These are phyloP conservation scores for Thunnus albacares DNA, from an alignment of 2,797 vertebrate genomes.

Conservation along the genomic window DNA sequence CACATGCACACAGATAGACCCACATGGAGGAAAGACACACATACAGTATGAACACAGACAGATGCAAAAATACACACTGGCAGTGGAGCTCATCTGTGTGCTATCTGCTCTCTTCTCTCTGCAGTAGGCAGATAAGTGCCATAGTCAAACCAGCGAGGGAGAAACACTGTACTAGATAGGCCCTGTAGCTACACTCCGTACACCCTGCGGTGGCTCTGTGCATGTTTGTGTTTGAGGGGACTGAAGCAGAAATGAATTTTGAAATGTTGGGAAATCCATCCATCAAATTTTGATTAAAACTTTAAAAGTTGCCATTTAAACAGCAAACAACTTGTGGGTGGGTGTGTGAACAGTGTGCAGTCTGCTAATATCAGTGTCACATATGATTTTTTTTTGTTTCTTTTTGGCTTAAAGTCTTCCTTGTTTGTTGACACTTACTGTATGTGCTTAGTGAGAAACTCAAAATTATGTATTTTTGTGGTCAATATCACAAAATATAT, in stretches of 20 bases:
- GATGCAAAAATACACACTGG: slow-evolving; percentile 60
- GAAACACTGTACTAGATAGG: slow-evolving; percentile 75
- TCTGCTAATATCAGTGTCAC: background rate
- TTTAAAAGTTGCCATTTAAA: slow-evolving; percentile 10
- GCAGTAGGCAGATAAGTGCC: slow-evolving; percentile 84
- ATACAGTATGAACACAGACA: slow-evolving; percentile 47
- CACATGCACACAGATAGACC: slow-evolving; percentile 36
- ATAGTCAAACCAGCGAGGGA: slow-evolving; percentile 80
- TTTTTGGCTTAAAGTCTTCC: background rate
- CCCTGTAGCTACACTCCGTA: slow-evolving; percentile 53
- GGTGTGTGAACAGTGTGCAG: background rate
- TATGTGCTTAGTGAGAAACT: background rate
- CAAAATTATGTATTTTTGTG: no score
- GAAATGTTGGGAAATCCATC: slow-evolving; percentile 37
- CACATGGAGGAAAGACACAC: slow-evolving; percentile 31
- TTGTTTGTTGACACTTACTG: background rate
- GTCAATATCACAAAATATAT: background rate
- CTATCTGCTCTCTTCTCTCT: slow-evolving; percentile 82
- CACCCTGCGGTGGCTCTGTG: slow-evolving; percentile 51
- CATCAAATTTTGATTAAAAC: slow-evolving; percentile 12
- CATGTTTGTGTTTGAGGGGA: slow-evolving; percentile 57
- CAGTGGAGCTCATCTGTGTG: slow-evolving; percentile 79
- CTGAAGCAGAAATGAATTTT: slow-evolving; percentile 46
- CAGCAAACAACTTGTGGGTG: background rate
- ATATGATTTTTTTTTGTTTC: background rate